These are phyloP conservation scores for Drosophila suzukii DNA, from an alignment of 1,140 invertebrate species.

Conservation along the genomic window DNA sequence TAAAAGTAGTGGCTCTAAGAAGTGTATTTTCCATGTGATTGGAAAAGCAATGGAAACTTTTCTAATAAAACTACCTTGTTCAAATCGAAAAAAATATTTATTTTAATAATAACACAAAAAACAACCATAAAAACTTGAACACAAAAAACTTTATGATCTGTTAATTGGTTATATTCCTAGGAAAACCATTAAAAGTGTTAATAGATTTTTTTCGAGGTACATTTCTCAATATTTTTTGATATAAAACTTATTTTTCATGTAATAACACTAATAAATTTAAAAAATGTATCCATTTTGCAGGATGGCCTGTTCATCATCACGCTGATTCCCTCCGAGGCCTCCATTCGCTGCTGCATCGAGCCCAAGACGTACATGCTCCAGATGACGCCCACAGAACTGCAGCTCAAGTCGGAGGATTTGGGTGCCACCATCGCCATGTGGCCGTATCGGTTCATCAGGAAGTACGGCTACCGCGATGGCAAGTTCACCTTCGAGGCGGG, in stretches of 20 bases:
- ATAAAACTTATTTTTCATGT: too few relatives aligned
- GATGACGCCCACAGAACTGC: slow-evolving; percentile 89
- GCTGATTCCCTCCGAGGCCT: slow-evolving; percentile 91
- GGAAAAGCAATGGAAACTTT: neutral
- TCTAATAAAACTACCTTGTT: neutral
- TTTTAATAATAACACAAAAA: neutral
- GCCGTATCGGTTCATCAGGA: slow-evolving; percentile 93
- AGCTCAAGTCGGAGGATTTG: slow-evolving; percentile 88
- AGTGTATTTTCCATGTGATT: neutral
- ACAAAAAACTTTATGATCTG: neutral
- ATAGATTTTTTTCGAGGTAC: neutral
- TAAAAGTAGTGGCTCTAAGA: neutral
- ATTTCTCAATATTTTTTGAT: too few relatives aligned
- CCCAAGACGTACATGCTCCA: slow-evolving; percentile 89
- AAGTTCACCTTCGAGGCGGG: slow-evolving; percentile 96
- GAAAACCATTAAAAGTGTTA: neutral
- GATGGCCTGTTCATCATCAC: slow-evolving; percentile 92
- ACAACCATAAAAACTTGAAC: neutral
- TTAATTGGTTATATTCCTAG: neutral
- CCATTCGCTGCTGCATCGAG: slow-evolving; percentile 89
- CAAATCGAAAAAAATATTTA: neutral
- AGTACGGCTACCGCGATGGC: slow-evolving; percentile 92
- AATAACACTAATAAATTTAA: neutral
- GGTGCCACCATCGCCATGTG: slow-evolving; percentile 90
- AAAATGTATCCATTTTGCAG: slow-evolving; percentile 14